phyloP scores from a whole-genome alignment of 2,888 invertebrate species.

The Diachrysia chrysitis region DNA sequence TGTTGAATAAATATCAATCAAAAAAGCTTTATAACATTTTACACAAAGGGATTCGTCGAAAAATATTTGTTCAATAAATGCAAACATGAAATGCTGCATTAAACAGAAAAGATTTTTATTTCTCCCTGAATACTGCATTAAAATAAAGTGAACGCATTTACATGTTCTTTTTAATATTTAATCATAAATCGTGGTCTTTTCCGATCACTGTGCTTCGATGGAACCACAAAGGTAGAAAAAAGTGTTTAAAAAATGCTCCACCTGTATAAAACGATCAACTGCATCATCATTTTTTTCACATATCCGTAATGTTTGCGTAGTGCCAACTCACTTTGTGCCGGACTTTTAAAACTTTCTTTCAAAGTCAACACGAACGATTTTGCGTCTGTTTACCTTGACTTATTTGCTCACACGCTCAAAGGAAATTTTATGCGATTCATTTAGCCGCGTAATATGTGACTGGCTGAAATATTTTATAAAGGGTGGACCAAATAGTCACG shows the following conservation, averaged over 20 bases:
- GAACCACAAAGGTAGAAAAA: background rate
- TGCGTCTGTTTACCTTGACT: background rate
- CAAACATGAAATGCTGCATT: background rate
- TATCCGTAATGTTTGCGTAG: background rate
- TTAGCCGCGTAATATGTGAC: background rate
- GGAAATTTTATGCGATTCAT: background rate
- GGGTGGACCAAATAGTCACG: no score
- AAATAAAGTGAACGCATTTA: background rate
- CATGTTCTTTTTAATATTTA: no score
- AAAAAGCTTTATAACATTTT: background rate
- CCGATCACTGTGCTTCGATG: background rate
- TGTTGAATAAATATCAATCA: background rate
- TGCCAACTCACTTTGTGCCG: slow-evolving; percentile 1
- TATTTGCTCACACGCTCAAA: background rate
- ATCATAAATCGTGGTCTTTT: background rate
- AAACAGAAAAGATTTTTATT: background rate
- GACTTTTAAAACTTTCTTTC: background rate
- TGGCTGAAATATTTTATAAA: background rate
- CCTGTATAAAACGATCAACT: background rate
- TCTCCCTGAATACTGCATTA: background rate
- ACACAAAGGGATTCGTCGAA: background rate
- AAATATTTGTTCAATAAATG: background rate
- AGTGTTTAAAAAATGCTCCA: background rate
- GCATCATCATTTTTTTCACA: background rate
- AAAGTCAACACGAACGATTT: background rate